A percentile compares a stretch with the other conserved stretches of the same genome.
Conservation (phyloP, 2,888 invertebrate species). For the Drosophila emarginata region DNA sequence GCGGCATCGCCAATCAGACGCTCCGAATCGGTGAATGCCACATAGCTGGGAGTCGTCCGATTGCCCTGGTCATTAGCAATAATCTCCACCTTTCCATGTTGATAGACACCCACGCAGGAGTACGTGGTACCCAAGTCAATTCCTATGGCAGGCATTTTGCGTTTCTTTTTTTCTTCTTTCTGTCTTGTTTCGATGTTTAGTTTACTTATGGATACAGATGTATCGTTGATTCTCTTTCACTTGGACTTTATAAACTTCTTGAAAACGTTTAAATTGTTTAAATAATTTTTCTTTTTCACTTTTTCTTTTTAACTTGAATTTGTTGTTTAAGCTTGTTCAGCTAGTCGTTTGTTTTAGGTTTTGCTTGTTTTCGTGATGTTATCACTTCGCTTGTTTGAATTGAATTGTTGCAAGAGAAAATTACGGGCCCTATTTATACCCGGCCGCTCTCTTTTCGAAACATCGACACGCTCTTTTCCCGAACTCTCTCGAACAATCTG, state of each 20-base stretch:
- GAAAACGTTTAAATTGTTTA: conserved; percentile 1
- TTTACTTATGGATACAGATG: not conserved
- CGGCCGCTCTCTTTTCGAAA: conserved; percentile 44
- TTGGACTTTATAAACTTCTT: not conserved
- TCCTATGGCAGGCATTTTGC: conserved; percentile 85
- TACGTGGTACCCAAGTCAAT: conserved; percentile 83
- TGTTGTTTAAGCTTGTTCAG: conserved; percentile 48
- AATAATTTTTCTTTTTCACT: conserved; percentile 9
- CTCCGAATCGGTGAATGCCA: conserved; percentile 92
- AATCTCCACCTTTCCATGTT: conserved; percentile 92
- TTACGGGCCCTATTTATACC: conserved; percentile 59
- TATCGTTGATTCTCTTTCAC: not conserved
- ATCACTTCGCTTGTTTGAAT: conserved; percentile 58
- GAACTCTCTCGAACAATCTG: conserved; percentile 31
- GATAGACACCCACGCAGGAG: conserved; percentile 92
- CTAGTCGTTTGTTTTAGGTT: conserved; percentile 40
- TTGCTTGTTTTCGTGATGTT: conserved; percentile 35
- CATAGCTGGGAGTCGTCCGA: conserved; percentile 82
- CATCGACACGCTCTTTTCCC: conserved; percentile 51
- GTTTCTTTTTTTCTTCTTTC: conserved; percentile 4
- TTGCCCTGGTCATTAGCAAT: conserved; percentile 92
- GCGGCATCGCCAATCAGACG: conserved; percentile 88
- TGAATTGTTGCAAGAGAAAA: conserved; percentile 51
- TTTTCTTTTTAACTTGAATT: conserved; percentile 3
- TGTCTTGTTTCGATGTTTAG: not conserved